A percentile compares a stretch with the other conserved stretches of the same genome.
phyloP scores from a whole-genome alignment of 2,888 invertebrate genomes.

The Melanargia galathea region DNA sequence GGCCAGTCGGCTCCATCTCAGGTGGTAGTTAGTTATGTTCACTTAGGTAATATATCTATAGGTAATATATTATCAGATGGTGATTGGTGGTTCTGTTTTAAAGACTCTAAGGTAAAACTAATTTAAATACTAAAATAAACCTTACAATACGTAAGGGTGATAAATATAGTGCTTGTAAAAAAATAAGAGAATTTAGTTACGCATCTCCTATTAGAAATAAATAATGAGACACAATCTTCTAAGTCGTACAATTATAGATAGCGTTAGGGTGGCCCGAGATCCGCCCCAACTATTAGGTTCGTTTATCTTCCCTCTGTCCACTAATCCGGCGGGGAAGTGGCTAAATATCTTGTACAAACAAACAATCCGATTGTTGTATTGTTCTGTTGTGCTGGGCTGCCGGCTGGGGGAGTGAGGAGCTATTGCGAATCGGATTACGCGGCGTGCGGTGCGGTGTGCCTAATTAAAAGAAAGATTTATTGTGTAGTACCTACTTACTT shows the following conservation, averaged over 20 bases:
- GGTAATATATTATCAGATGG: too few relatives aligned
- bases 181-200: slow-evolving; percentile 1
- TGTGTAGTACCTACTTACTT: too few relatives aligned
- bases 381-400: too few relatives aligned
- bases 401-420: slow-evolving; percentile 62
- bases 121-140: too few relatives aligned
- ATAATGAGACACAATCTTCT: slow-evolving; percentile 44
- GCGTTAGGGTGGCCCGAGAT: slow-evolving; percentile 48
- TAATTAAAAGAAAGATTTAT: slow-evolving; percentile 68
- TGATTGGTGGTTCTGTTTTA: too few relatives aligned
- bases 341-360: slow-evolving; percentile 82
- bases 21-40: too few relatives aligned
- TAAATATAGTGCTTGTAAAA: not conserved
- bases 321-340: slow-evolving; percentile 80
- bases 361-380: slow-evolving; percentile 75
- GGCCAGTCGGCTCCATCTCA: too few relatives aligned
- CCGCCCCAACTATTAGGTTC: slow-evolving; percentile 77
- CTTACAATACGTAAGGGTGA: too few relatives aligned
- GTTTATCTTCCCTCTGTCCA: slow-evolving; percentile 74
- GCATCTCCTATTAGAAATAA: slow-evolving; percentile 32
- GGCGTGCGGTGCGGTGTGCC: slow-evolving; percentile 57
- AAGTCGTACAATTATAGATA: slow-evolving; percentile 72
- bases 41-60: too few relatives aligned
- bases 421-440: slow-evolving; percentile 75
- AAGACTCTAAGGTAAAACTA: too few relatives aligned